phyloP scores from a whole-genome alignment of 2,888 invertebrate genomes.

The Microplitis deprimator region DNA sequence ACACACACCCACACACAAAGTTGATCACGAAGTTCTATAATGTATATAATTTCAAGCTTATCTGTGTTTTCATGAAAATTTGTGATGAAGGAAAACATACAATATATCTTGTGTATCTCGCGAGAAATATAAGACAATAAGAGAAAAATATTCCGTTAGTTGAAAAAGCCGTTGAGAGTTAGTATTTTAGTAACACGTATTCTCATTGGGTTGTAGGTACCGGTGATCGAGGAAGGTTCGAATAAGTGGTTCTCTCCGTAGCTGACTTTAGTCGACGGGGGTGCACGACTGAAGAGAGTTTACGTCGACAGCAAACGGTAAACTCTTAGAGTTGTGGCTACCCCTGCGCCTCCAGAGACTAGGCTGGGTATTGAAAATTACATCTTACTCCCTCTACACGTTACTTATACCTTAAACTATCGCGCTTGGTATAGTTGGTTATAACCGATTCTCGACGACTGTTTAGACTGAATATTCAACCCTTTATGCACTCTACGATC shows the following conservation, averaged over 20 bases:
- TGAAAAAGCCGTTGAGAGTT: too few species aligned
- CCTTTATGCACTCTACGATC: neutral
- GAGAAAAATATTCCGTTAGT: too few species aligned
- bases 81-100: too few species aligned
- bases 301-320: constrained; percentile 70
- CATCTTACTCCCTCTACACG: constrained; percentile 62
- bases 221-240: constrained; percentile 25
- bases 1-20: too few species aligned
- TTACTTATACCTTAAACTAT: constrained; percentile 39
- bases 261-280: constrained; percentile 53
- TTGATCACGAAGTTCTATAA: too few species aligned
- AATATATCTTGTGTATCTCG: too few species aligned
- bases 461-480: neutral
- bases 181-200: too few species aligned
- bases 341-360: constrained; percentile 60
- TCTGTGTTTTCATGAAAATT: too few species aligned
- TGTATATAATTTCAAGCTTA: too few species aligned
- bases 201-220: neutral
- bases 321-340: constrained; percentile 69
- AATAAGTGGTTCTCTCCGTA: constrained; percentile 50
- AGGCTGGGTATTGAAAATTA: constrained; percentile 68
- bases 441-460: constrained; percentile 18
- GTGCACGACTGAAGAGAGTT: constrained; percentile 68
- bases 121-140: too few species aligned
- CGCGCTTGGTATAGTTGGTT: constrained; percentile 23